Base-by-base conservation (phyloP, 2,888 invertebrate species). In the Dioctria linearis region DNA sequence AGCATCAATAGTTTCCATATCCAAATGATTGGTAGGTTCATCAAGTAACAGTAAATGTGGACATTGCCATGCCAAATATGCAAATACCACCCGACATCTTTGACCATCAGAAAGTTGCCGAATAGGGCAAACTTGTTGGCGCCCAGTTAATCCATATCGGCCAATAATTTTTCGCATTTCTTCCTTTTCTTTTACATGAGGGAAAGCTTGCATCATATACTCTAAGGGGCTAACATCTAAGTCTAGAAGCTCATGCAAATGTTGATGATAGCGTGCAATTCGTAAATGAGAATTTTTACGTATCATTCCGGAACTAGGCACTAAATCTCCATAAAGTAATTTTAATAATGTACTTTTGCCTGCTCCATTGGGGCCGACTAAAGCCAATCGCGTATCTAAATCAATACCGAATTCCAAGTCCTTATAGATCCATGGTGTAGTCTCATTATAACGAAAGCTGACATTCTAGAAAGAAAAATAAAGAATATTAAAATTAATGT, bases 111-210 rank as follows among this genome's bases (percentile, higher is more conserved):
- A 98, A 81, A 99, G 89, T 82, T 89, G 88, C 0, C 88, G 85
- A n/a, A 89, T 89, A 51, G 88, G 89, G 79, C 87, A 86, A 84
- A 95, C 96, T 91, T 98, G 98, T 87, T 99, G 98, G 82, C 98
- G 92, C 4, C 99, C 99, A 0, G 99, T 97, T 69, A 99, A 91
- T 2, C 99, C 99, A 88, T 98, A 99, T 80, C 99, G 93, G 0
- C 99, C 99, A 85, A 99, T 98, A 85, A 99, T 99, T 90, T 98
- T 98, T 81, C 99, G 92, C 99, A 99, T 99, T 89, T 98, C 99
- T 90, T 99, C 99, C 43, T 95, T 93, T 89, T 99, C 99, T 85
- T 98, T 98, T 5, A 99, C 95, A 9, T 96, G 97, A 0, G 99
- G 99, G 89, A 98, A 99, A 85, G 95, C 93, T 86, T 94, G 94